These are phyloP conservation scores for Ibidorhyncha struthersii DNA, from an alignment of 2,113 vertebrate genomes.

Conservation along the genomic window DNA sequence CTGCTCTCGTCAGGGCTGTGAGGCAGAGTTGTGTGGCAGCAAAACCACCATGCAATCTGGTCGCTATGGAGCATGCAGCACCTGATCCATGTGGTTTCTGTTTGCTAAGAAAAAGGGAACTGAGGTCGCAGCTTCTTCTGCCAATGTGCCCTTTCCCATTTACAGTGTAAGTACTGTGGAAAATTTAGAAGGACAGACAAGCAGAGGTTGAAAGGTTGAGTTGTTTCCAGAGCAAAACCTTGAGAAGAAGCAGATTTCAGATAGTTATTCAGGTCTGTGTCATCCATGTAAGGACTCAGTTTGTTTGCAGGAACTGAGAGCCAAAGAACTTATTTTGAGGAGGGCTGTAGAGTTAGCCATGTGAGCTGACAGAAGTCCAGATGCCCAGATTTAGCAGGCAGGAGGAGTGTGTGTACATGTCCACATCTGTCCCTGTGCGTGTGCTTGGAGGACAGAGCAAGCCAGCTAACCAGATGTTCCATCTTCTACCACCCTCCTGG, in stretches of 20 bases:
- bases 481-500: not conserved
- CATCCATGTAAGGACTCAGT: not conserved
- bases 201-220: not conserved
- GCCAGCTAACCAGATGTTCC: not conserved
- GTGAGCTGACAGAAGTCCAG: not conserved
- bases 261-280: not conserved
- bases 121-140: not conserved
- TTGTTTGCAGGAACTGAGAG: not conserved
- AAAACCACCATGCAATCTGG: not conserved
- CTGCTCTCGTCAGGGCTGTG: not conserved
- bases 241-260: not conserved
- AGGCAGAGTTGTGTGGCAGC: not conserved
- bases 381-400: not conserved
- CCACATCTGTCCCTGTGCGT: not conserved
- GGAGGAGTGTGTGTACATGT: not conserved
- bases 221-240: not conserved
- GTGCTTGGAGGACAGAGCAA: not conserved
- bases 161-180: not conserved
- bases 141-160: not conserved
- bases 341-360: not conserved
- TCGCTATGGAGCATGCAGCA: not conserved
- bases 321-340: not conserved
- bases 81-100: not conserved
- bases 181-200: not conserved
- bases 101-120: not conserved